Evolutionary conservation across 1,140 invertebrate genomes (phyloP).

Genomic region (Ruditapes philippinarum): DNA sequence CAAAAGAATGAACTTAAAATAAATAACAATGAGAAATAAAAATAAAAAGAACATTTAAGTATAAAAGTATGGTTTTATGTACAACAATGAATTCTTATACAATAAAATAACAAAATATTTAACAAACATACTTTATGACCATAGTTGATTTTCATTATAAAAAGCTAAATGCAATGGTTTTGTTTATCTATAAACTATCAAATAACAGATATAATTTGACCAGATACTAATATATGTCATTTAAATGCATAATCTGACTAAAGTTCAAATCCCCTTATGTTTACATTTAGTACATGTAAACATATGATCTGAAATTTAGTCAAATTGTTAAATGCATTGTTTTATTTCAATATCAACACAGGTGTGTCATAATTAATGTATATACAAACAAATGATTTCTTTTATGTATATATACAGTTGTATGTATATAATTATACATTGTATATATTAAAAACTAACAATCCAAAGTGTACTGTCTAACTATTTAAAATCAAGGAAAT

Average conservation of each 20-base stretch:
- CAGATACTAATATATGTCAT: background rate
- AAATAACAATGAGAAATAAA: background rate
- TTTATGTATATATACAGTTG: no score
- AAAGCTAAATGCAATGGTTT: background rate
- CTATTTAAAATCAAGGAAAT: no score
- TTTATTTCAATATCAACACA: background rate
- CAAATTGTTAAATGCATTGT: no score
- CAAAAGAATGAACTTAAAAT: background rate
- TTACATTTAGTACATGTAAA: no score
- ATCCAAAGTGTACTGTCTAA: no score
- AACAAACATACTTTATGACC: background rate
- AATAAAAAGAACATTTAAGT: background rate
- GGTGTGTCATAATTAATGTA: background rate
- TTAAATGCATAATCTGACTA: no score
- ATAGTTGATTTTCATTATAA: background rate
- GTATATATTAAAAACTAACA: no score
- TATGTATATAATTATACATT: no score
- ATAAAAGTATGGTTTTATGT: background rate
- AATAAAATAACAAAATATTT: background rate
- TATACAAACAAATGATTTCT: no score
- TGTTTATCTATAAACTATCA: background rate
- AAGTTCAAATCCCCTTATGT: no score
- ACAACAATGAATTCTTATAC: background rate
- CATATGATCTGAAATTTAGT: no score
- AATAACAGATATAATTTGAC: background rate